Conservation (phyloP, 2,797 vertebrate species). For the Muraenolepis orangiensis region DNA sequence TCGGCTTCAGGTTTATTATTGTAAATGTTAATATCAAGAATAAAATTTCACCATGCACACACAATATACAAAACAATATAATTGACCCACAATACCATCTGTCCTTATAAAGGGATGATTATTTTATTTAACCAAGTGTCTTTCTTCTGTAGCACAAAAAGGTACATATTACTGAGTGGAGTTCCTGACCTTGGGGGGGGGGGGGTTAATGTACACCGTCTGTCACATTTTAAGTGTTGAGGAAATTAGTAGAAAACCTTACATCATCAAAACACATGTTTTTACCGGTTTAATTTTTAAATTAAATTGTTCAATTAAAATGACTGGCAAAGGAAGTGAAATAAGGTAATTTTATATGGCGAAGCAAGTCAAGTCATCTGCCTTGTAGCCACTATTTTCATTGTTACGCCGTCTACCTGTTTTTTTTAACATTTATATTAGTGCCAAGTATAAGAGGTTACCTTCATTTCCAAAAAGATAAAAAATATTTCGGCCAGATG, state of each 20-base stretch:
- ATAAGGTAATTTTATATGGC: background rate
- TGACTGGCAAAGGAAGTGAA: too few species aligned
- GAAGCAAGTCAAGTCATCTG: background rate
- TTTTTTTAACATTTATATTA: background rate
- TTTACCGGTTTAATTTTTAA: background rate
- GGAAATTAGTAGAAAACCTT: slow-evolving; percentile 50
- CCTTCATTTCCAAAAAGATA: slow-evolving; percentile 6
- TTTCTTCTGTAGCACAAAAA: slow-evolving; percentile 44
- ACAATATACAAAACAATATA: slow-evolving; percentile 48
- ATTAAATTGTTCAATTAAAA: too few species aligned
- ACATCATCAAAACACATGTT: slow-evolving; percentile 25
- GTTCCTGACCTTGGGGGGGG: slow-evolving; percentile 14
- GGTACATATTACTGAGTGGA: slow-evolving; percentile 25
- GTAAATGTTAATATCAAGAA: slow-evolving; percentile 50
- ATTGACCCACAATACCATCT: slow-evolving; percentile 47
- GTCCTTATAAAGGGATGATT: slow-evolving; percentile 60
- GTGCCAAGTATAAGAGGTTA: slow-evolving; percentile 11
- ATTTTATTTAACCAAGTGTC: slow-evolving; percentile 46
- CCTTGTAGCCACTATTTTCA: background rate
- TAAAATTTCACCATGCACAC: slow-evolving; percentile 45
- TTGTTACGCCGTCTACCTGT: background rate
- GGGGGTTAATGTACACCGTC: slow-evolving; percentile 26
- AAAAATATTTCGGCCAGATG: background rate
- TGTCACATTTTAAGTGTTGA: slow-evolving; percentile 24
- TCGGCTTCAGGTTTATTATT: background rate